These are phyloP conservation scores for Poecilus cupreus DNA, from an alignment of 2,888 invertebrate species.

Conservation along the genomic window DNA sequence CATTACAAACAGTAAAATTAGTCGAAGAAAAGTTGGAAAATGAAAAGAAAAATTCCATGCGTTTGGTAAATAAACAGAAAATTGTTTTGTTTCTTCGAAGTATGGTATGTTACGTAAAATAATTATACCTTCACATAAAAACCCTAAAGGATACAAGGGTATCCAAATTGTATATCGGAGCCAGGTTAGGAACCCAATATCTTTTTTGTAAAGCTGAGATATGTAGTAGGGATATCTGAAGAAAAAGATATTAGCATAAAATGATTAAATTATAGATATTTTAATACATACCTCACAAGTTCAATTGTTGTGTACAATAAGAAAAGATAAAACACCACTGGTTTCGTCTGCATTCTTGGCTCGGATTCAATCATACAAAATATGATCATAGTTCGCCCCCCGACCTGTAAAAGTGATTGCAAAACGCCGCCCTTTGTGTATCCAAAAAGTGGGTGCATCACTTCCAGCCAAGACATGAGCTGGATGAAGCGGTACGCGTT, in stretches of 20 bases:
- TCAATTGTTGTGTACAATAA: slow-evolving; percentile 89
- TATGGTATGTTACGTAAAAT: slow-evolving; percentile 90
- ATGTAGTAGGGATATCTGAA: slow-evolving; percentile 95
- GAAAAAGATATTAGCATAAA: slow-evolving; percentile 60
- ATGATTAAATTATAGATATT: background rate
- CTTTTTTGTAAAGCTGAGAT: slow-evolving; percentile 83
- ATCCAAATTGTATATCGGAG: slow-evolving; percentile 96
- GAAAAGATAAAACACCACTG: slow-evolving; percentile 92
- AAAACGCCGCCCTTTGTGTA: slow-evolving; percentile 87
- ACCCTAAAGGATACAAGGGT: slow-evolving; percentile 92
- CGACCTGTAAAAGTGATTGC: slow-evolving; percentile 85
- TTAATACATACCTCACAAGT: slow-evolving; percentile 80
- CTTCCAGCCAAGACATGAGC: slow-evolving; percentile 88
- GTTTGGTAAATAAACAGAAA: slow-evolving; percentile 88
- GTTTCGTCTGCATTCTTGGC: slow-evolving; percentile 89
- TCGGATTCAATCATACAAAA: slow-evolving; percentile 90
- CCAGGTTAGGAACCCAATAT: slow-evolving; percentile 89
- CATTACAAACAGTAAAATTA: slow-evolving; percentile 85
- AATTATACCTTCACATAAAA: slow-evolving; percentile 89
- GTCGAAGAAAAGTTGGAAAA: slow-evolving; percentile 85
- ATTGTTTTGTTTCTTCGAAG: slow-evolving; percentile 88
- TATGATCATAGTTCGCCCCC: slow-evolving; percentile 85
- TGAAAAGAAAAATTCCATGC: slow-evolving; percentile 90
- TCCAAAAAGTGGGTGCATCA: slow-evolving; percentile 91
- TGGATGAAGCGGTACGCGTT: slow-evolving; percentile 88